phyloP scores from a whole-genome alignment of 2,888 invertebrate genomes.

The Stomorhina lunata region DNA sequence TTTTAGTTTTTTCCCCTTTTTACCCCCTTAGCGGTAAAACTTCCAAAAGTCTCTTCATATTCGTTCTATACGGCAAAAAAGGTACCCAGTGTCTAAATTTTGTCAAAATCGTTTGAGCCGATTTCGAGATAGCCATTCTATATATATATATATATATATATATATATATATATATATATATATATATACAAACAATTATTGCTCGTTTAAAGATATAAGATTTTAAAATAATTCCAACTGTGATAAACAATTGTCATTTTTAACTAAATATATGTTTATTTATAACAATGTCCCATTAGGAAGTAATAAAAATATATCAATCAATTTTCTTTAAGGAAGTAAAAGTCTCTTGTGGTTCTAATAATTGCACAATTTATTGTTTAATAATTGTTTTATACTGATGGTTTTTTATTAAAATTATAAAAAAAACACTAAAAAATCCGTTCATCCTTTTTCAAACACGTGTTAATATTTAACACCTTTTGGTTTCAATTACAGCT shows the following conservation, averaged over 20 bases:
- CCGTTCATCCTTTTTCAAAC: slow-evolving; percentile 46
- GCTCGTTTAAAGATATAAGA: too few species aligned
- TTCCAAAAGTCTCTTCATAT: too few species aligned
- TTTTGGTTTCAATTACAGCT: slow-evolving; percentile 61
- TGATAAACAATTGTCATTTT: not conserved
- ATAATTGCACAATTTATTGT: slow-evolving; percentile 21
- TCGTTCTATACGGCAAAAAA: too few species aligned
- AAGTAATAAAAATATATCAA: not conserved
- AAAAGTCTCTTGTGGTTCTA: slow-evolving; percentile 23
- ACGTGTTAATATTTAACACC: slow-evolving; percentile 61
- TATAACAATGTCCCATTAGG: not conserved
- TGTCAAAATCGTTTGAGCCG: too few species aligned
- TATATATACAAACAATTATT: too few species aligned
- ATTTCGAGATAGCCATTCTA: too few species aligned
- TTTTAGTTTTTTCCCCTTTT: too few species aligned
- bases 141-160: too few species aligned
- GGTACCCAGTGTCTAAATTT: too few species aligned
- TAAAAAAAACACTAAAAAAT: slow-evolving; percentile 17
- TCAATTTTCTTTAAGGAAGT: not conserved
- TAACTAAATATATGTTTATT: not conserved
- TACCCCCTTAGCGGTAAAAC: too few species aligned
- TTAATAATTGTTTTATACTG: slow-evolving; percentile 34
- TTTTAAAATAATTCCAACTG: not conserved
- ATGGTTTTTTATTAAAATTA: slow-evolving; percentile 16
- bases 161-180: too few species aligned